Base-by-base conservation (phyloP, 2,113 vertebrate species). In the Eulacestoma nigropectus region DNA sequence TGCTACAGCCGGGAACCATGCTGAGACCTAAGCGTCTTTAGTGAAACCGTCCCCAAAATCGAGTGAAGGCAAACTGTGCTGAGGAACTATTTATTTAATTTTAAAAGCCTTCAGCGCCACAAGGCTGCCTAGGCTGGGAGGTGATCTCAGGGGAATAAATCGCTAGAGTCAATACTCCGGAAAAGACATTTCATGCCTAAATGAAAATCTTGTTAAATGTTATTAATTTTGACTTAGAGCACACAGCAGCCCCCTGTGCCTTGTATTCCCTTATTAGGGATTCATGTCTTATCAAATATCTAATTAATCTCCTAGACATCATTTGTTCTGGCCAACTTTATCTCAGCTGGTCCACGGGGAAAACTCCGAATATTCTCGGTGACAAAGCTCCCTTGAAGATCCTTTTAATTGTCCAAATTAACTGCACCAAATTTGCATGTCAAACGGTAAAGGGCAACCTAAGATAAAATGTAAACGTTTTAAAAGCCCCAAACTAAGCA, bases 271-370 rank as follows among this genome's bases (percentile, higher is more conserved):
- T 98, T 98, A 99, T 99, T 99, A 99, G 99, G 98, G 99, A 99
- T 99, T 99, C 99, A 98, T 99, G 99, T 99, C 99, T 99, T 99
- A 99, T 99, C 99, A 99, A 99, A 99, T 99, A 99, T 99, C 99
- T 99, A 99, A 99, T 99, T 99, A 99, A 99, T 99, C 99, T 99
- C 98, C 98, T 98, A 99, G 99, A 99, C 99, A 99, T 99, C 99
- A 99, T 99, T 99, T 99, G 99, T 99, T 99, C 99, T 98, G 96
- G 97, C 98, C 98, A 99, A 99, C 98, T 99, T 99, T 99, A 99
- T 99, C 98, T 98, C 98, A 98, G 98, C 98, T 98, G 98, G 98
- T 99, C 99, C 98, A 90, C 97, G 91, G 99, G 98, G 99, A 98
- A 98, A 98, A 98, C 97, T 98, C 98, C 91, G 97, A 98, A 98